Base-by-base conservation (phyloP, 2,797 vertebrate genomes). In the Hydrocynus forskahlii region DNA sequence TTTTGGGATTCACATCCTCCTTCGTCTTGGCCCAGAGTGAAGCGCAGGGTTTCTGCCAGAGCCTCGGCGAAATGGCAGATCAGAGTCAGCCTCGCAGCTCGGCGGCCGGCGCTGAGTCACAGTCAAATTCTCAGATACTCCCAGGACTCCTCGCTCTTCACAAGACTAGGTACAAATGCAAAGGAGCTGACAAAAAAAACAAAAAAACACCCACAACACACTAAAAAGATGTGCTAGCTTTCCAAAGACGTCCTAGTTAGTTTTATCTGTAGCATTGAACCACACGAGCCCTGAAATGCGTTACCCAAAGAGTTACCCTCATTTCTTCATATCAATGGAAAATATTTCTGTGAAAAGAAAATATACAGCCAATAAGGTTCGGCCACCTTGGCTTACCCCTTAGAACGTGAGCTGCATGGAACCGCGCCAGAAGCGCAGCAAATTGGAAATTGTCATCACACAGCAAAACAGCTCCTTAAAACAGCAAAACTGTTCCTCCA, bases 71-170 rank as follows among this genome's bases (percentile, higher is more conserved):
- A 72, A 35, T 16, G 25, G 69, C 13, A 54, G 69, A 72, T 55
- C 50, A 71, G 50, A 71, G 50, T 21, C 23, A 25, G 12, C 21
- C 48, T 35, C 14, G 17, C 48, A 50, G 13, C 69, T 35, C 23
- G 17, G 69, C 43, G 4, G 10, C 7, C 14, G 23, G 50, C 69
- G 29, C 69, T 72, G 68, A 72, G 69, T 72, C 59, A 64, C 19
- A 57, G 21, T 14, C 59, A 19, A 48, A 63, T 66, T 66, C 62
- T 67, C 62, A 66, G 62, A 35, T 17, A n/a, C 45, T 76, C 50
- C 45, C 25, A 13, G 48, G 17, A 77, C 48, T 40, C 17, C 7
- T 66, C 63, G 48, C 45, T 72, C 8, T 50, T 50, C 45, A 50
- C 17, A 35, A 6, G 35, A 70, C n/a, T 23, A 64, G 25, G 45